Percentiles rank a stretch among this genome's conserved stretches.
These are phyloP conservation scores for Mesoclemmys tuberculata DNA, from an alignment of 2,113 vertebrate species.

Conservation along the genomic window DNA sequence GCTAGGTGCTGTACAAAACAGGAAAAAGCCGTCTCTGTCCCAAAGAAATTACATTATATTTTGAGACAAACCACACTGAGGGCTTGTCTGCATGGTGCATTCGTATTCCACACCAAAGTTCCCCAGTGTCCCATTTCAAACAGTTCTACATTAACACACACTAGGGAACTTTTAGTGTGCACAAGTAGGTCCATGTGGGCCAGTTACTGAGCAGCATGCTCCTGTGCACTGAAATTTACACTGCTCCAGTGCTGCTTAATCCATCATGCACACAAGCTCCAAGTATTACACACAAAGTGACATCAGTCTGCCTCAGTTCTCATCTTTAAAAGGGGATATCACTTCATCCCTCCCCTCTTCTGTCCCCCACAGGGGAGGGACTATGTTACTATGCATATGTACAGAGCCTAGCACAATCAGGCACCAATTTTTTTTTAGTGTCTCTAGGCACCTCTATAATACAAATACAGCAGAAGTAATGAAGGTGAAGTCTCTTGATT, in stretches of 20 bases:
- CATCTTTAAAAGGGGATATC: neutral
- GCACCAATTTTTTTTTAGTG: neutral
- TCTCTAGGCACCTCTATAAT: neutral
- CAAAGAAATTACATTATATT: neutral
- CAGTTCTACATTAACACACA: neutral
- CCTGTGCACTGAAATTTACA: neutral
- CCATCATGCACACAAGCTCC: neutral
- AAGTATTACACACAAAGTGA: neutral
- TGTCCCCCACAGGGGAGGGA: neutral
- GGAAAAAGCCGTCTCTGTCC: neutral
- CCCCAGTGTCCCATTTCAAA: neutral
- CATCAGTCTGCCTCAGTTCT: neutral
- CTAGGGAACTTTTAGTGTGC: neutral
- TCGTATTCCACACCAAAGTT: neutral
- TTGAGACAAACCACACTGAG: neutral
- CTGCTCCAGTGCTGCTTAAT: neutral
- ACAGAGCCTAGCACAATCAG: neutral
- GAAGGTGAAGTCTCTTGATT: neutral
- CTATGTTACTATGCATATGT: neutral
- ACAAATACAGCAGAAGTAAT: neutral
- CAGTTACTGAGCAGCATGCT: neutral
- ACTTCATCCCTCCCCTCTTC: neutral
- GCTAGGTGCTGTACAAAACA: neutral
- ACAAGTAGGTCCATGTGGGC: neutral
- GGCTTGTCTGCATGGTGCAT: neutral